phyloP scores from a whole-genome alignment of 2,888 invertebrate genomes.

The Cheilosia grossa region DNA sequence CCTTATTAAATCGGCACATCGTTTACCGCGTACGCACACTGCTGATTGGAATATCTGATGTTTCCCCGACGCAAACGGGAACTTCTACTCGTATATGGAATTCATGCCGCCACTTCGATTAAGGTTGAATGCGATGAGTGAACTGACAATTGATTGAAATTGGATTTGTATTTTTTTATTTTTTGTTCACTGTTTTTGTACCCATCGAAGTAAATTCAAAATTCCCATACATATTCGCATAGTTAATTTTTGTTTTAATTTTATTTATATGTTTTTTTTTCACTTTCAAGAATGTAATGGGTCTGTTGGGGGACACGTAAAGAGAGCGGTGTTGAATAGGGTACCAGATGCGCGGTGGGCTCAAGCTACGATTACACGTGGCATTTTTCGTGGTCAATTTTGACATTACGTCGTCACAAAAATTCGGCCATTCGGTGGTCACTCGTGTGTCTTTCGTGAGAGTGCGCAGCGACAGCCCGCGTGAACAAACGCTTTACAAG shows the following conservation, averaged over 20 bases:
- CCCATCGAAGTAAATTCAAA: slow-evolving; percentile 26
- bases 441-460: no score
- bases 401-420: no score
- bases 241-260: slow-evolving; percentile 39
- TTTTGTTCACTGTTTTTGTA: background rate
- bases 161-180: slow-evolving; percentile 13
- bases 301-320: background rate
- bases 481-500: no score
- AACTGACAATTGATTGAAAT: slow-evolving; percentile 61
- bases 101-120: slow-evolving; percentile 50
- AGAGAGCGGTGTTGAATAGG: background rate
- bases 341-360: background rate
- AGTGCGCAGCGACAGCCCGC: no score
- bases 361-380: no score
- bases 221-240: slow-evolving; percentile 29
- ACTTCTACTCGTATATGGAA: background rate
- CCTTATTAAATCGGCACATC: slow-evolving; percentile 53
- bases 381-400: no score
- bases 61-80: background rate
- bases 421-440: no score
- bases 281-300: slow-evolving; percentile 7
- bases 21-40: slow-evolving; percentile 22
- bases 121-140: slow-evolving; percentile 55
- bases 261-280: slow-evolving; percentile 38
- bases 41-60: slow-evolving; percentile 39